Base-by-base conservation (phyloP, 1,140 invertebrate species). In the Atta colombica region DNA sequence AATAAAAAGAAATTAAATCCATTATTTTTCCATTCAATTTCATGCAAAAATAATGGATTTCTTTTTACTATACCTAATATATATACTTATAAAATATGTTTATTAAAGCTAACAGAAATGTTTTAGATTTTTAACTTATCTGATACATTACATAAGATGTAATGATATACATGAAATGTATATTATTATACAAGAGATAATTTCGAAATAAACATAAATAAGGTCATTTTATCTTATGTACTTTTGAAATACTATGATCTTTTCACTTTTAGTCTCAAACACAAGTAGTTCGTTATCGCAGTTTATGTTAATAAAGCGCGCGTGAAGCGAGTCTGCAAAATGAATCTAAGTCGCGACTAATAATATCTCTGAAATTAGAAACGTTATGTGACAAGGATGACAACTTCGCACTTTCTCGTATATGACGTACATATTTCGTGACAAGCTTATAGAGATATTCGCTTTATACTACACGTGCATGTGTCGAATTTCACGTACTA, bases 371-470 rank as follows among this genome's bases (percentile, higher is more conserved):
- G 85, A 90, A 91, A 89, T 91, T 88, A 87, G 39, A 8, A 61
- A 63, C 69, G 35, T 85, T 60, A 60, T 58, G 85, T 55, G 60
- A 58, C 28, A 60, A 61, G 66, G 77, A 66, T 74, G 84, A 90
- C 81, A 90, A 88, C 58, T 86, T 45, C 87, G 87, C 89, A 89
- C 86, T 82, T 92, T 90, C 91, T 89, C 90, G 89, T 91, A 71
- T 89, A 89, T 90, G 90, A 89, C 91, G 90, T 91, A 71, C 90
- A 89, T 90, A 91, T 90, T 45, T 92, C 90, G 89, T 80, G 39
- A 75, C 75, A n/a, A 5, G 65, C 65, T 68, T 68, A 68, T 21
- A 4, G 65, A 45, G 35, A 45, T 35, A 68, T 21, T 55, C 21
- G 75, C 85, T 90, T 90, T 90, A 90, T 81, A 69, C n/a, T 68